Percentiles rank a stretch among this genome's conserved stretches.
These are phyloP conservation scores for Formica aserva DNA, from an alignment of 2,888 invertebrate genomes.

Conservation along the genomic window DNA sequence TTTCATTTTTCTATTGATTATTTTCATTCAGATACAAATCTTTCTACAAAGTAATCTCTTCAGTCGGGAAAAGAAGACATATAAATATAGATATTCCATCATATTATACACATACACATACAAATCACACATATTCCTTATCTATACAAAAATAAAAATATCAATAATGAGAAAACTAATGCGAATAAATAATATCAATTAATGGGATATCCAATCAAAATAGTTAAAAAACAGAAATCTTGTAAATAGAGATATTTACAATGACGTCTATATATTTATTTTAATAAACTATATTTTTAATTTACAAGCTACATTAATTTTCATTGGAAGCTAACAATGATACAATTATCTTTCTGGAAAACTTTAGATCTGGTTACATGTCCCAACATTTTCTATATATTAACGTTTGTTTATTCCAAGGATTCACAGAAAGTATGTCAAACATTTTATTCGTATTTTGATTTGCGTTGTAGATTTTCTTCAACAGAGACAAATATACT, in stretches of 20 bases:
- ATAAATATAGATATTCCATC: slow-evolving; percentile 15
- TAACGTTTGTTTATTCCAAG: slow-evolving; percentile 89
- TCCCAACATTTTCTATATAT: not conserved
- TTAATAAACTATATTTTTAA: not conserved
- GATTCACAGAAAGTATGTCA: slow-evolving; percentile 89
- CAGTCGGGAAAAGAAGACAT: slow-evolving; percentile 53
- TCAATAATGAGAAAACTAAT: not conserved
- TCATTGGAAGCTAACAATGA: not conserved
- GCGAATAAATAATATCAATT: not conserved
- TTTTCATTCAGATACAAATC: slow-evolving; percentile 15
- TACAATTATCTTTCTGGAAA: not conserved
- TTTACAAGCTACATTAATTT: not conserved
- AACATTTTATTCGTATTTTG: slow-evolving; percentile 88
- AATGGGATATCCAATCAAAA: not conserved
- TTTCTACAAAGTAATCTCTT: slow-evolving; percentile 31
- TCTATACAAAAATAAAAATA: not conserved
- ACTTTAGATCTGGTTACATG: not conserved
- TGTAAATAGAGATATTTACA: not conserved
- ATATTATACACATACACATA: not conserved
- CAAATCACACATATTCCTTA: not conserved
- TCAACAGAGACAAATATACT: slow-evolving; percentile 34
- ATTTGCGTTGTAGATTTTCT: slow-evolving; percentile 90
- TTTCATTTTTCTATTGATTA: not conserved
- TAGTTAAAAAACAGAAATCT: not conserved
- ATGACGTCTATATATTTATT: not conserved